Evolutionary conservation across 1,140 invertebrate genomes (phyloP).

Genomic region (Danaus plexippus): DNA sequence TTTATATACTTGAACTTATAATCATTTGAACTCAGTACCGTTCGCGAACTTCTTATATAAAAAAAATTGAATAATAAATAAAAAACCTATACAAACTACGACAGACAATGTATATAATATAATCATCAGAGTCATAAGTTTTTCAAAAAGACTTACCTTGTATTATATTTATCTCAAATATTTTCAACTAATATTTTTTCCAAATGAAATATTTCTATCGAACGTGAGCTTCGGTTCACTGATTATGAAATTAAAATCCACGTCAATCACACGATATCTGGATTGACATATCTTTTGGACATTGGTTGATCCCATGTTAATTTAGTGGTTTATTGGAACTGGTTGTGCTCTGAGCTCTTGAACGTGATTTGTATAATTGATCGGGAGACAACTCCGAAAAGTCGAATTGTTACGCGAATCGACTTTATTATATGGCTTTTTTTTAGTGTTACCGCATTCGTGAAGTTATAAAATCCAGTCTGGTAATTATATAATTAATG

Average conservation of each 20-base stretch:
- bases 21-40: no score
- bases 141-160: slow-evolving; percentile 6
- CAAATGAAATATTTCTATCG: slow-evolving; percentile 15
- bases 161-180: slow-evolving; percentile 5
- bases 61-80: no score
- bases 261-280: slow-evolving; percentile 41
- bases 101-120: neutral
- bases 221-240: slow-evolving; percentile 27
- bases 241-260: slow-evolving; percentile 42
- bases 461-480: no score
- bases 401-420: no score
- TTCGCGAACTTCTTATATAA: no score
- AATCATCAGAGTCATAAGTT: neutral
- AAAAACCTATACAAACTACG: neutral
- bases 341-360: slow-evolving; percentile 23
- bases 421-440: no score
- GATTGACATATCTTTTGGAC: slow-evolving; percentile 35
- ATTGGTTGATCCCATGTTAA: slow-evolving; percentile 30
- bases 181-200: no score
- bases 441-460: no score
- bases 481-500: no score
- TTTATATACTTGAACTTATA: no score
- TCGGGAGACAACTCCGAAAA: slow-evolving; percentile 3
- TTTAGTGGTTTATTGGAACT: slow-evolving; percentile 32
- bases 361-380: slow-evolving; percentile 34